These are phyloP conservation scores for Bombus confusus DNA, from an alignment of 1,140 invertebrate species.

Conservation along the genomic window DNA sequence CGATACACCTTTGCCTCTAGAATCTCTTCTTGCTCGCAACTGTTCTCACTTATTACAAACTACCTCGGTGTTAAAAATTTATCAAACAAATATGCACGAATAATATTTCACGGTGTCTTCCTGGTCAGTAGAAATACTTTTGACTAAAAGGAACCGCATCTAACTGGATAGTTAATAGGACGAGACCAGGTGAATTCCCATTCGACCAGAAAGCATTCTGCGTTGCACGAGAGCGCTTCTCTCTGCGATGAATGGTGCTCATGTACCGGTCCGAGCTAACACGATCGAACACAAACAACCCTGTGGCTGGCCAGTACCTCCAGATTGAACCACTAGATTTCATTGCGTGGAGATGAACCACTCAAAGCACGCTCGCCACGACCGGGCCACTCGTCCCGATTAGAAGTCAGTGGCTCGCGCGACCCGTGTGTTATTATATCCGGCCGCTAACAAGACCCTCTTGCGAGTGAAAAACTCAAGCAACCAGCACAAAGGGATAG, in stretches of 20 bases:
- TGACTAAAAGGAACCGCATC: neutral
- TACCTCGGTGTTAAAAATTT: no score
- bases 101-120: neutral
- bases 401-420: constrained; percentile 42
- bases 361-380: constrained; percentile 45
- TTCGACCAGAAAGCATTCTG: constrained; percentile 42
- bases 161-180: constrained; percentile 11
- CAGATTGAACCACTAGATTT: constrained; percentile 60
- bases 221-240: constrained; percentile 5
- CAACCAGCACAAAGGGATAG: neutral
- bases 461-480: constrained; percentile 14
- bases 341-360: constrained; percentile 64
- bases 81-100: neutral
- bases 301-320: constrained; percentile 46
- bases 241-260: constrained; percentile 60
- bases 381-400: constrained; percentile 48
- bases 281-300: constrained; percentile 58
- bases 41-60: no score
- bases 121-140: neutral
- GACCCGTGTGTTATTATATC: constrained; percentile 56
- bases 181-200: constrained; percentile 12
- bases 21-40: no score
- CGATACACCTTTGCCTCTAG: no score
- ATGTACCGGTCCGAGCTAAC: constrained; percentile 57
- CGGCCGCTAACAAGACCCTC: constrained; percentile 21